Evolutionary conservation across 2,888 invertebrate genomes (phyloP).

Genomic region (Melikaiella ostensackeni): DNA sequence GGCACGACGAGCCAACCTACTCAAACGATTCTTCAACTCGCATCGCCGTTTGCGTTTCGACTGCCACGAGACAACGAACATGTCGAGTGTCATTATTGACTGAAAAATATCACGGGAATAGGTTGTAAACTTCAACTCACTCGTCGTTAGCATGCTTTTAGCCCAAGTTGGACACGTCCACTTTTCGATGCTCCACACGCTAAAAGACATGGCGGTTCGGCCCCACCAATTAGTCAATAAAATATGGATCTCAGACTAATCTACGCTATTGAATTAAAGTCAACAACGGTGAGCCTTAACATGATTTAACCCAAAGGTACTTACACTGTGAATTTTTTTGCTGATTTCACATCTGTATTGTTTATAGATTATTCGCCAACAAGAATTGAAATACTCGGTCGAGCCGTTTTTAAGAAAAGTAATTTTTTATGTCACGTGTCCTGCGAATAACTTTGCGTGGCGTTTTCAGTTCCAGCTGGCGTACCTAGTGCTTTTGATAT

Average conservation of each 20-base stretch:
- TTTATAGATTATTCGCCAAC: too few relatives aligned
- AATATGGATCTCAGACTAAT: constrained; percentile 16
- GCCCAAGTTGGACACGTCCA: constrained; percentile 34
- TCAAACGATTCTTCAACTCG: constrained; percentile 50
- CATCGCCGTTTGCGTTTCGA: neutral
- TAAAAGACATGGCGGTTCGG: neutral
- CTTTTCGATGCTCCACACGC: constrained; percentile 14
- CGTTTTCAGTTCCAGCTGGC: too few relatives aligned
- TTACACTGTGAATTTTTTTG: too few relatives aligned
- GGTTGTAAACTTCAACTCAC: constrained; percentile 36
- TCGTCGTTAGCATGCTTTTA: constrained; percentile 34
- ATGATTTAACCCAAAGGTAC: too few relatives aligned
- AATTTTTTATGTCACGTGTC: too few relatives aligned
- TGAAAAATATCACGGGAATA: constrained; percentile 36
- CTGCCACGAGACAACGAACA: constrained; percentile 33
- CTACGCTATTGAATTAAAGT: too few relatives aligned
- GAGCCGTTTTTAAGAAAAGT: too few relatives aligned
- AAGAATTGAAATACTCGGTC: too few relatives aligned
- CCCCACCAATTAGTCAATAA: constrained; percentile 25
- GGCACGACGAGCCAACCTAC: constrained; percentile 43
- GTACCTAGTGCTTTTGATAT: too few relatives aligned
- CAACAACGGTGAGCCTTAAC: too few relatives aligned
- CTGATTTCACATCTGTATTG: too few relatives aligned
- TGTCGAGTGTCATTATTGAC: constrained; percentile 36
- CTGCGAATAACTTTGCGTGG: too few relatives aligned